Evolutionary conservation across 2,113 vertebrate species (phyloP), one percentile per base, ranked within the genome.

Genomic region (Cinclus mexicanus): DNA sequence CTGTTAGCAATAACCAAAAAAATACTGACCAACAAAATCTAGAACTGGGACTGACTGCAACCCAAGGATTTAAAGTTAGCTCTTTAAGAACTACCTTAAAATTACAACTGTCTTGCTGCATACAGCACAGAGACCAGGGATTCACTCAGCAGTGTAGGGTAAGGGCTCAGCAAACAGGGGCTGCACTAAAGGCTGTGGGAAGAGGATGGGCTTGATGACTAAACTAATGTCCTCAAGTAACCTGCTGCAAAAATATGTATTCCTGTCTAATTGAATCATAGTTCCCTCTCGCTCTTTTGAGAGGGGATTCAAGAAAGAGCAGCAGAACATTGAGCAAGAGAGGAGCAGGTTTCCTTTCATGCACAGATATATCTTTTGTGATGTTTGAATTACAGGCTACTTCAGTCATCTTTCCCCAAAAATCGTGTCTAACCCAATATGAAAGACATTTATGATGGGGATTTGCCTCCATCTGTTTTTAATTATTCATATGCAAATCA

Each of bases 401-500:
- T 37, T 19, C 63, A 87, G 39, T 5, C 12, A 2, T 46, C 35
- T 47, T 79, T 19, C 12, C 14, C 9, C 41, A 9, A 12, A 33
- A 22, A 93, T 50, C 11, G 0, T 7, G 19, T 52, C 64, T 89
- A 56, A 17, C 39, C 12, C 69, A 74, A 75, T 8, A 4, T 52
- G 64, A 92, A 88, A 90, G 53, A 37, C 59, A 71, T 49, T 81
- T 41, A 28, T 7, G 11, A 59, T 23, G 15, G 22, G 35, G 28
- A 83, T 37, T n/a, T 57, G 21, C 24, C n/a, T 71, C 33, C 78
- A 59, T 77, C 77, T 93, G 76, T 0, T 93, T 92, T 90, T 68
- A 78, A 83, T 91, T 95, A 93, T 59, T 87, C 65, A 29, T 57
- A 92, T 50, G 31, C 60, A 92, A 93, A 87, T 61, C 19, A 49